Evolutionary conservation across 2,113 vertebrate species (phyloP), one percentile per base, ranked within the genome.

Genomic region (Muntiacus muntjak): DNA sequence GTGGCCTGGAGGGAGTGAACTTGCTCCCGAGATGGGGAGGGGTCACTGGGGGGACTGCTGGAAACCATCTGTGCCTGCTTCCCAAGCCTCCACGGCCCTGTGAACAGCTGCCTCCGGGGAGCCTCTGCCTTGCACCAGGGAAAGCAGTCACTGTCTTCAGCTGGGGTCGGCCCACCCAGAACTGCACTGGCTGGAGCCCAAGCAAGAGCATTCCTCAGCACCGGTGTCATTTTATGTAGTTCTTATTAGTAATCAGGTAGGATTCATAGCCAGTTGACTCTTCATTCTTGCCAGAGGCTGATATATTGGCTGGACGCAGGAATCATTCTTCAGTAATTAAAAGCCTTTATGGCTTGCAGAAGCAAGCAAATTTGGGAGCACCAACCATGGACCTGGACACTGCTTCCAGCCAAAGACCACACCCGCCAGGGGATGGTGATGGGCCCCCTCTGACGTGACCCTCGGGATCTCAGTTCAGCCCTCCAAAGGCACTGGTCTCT

Each of bases 261-360:
- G 92, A 98, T 94, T 91, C 97, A 91, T 87, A 43, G 90, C 85
- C 13, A 0, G 78, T 54, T 67, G 93, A 62, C 92, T 92, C 92
- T 89, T 91, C 58, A 36, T 95, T 94, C 95, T 96, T 96, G 95
- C 95, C 97, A 96, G 90, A 78, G 87, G 36, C 97, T 97, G 97
- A 97, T 88, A 74, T 76, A 95, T 95, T 78, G 58, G 85, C 89
- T 85, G 91, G 92, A 88, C 3, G 0, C 52, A 60, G 58, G 79
- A 40, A n/a, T 96, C 87, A 79, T 82, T 96, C 76, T 92, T 96
- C 90, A 95, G 89, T 82, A 94, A 97, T 97, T 96, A 97, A 96
- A 93, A 89, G 87, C 3, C 47, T 89, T 89, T 81, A 92, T 52
- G 62, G 84, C 26, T 96, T 28, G 26, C 45, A 19, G 94, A 71